Percentiles rank a stretch among this genome's conserved stretches.
These are phyloP conservation scores for Neodon shergylaensis DNA, from an alignment of 2,113 vertebrate genomes.

Conservation along the genomic window DNA sequence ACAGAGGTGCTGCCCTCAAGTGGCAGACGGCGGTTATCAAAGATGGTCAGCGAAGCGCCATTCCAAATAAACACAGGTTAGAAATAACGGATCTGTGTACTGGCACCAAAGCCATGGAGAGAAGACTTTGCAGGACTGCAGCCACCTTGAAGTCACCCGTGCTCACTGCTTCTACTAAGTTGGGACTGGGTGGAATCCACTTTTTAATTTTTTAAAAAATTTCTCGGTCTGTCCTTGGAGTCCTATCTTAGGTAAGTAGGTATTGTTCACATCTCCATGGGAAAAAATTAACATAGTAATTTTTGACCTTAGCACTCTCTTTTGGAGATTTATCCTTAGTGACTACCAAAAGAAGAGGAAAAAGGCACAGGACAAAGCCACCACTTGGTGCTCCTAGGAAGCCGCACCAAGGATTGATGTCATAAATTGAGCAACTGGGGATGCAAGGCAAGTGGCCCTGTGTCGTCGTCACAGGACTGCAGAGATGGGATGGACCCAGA, in stretches of 20 bases:
- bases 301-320: neutral
- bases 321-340: neutral
- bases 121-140: neutral
- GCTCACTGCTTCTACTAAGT: neutral
- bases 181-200: too few relatives aligned
- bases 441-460: fast-evolving
- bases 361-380: neutral
- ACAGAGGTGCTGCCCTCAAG: neutral
- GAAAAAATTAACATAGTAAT: neutral
- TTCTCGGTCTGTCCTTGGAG: neutral
- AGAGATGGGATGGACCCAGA: fast-evolving
- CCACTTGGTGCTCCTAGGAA: fast-evolving
- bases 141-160: neutral
- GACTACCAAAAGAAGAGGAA: neutral
- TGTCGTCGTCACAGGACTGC: neutral
- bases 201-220: neutral
- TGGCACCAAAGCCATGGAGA: neutral
- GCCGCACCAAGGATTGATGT: fast-evolving
- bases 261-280: neutral
- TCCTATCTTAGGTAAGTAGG: neutral
- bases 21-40: neutral
- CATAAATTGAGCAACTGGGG: neutral
- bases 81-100: neutral
- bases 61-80: neutral
- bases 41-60: neutral